Percentiles rank a stretch among this genome's conserved stretches.
Conservation (phyloP, 2,797 vertebrate genomes). For the Glyptemys insculpta region DNA sequence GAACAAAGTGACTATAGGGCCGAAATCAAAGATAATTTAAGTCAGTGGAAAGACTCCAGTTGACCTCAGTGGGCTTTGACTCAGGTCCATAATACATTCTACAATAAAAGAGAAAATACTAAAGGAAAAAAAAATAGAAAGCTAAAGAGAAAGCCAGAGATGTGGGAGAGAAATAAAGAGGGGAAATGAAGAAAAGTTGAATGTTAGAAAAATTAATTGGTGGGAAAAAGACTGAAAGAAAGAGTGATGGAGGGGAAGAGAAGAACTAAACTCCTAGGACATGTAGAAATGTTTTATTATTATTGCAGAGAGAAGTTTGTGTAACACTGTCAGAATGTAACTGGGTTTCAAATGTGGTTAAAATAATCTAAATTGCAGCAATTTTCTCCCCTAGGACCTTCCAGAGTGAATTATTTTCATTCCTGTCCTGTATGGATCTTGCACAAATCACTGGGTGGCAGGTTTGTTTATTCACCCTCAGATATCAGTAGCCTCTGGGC, state of each 20-base stretch:
- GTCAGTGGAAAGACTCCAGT: background rate
- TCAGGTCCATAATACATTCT: background rate
- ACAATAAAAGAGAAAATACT: background rate
- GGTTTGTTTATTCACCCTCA: background rate
- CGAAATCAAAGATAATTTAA: background rate
- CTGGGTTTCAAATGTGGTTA: background rate
- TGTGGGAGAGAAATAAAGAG: background rate
- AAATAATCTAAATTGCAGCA: background rate
- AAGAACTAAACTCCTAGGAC: background rate
- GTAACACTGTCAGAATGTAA: background rate
- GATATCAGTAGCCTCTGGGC: slow-evolving; percentile 5
- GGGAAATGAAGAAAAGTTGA: background rate
- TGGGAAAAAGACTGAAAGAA: background rate
- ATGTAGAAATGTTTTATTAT: background rate
- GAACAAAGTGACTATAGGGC: background rate
- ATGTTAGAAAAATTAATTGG: background rate
- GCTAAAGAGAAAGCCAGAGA: background rate
- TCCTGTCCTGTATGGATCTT: slow-evolving; percentile 8
- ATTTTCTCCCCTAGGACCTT: background rate
- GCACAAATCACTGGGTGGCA: background rate
- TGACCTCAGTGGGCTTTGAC: background rate
- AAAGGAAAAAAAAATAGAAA: background rate
- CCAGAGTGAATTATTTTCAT: background rate
- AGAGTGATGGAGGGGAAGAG: slow-evolving; percentile 17
- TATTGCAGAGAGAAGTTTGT: accelerated